phyloP scores from a whole-genome alignment of 2,797 vertebrate species.

The Lithobates sylvaticus region DNA sequence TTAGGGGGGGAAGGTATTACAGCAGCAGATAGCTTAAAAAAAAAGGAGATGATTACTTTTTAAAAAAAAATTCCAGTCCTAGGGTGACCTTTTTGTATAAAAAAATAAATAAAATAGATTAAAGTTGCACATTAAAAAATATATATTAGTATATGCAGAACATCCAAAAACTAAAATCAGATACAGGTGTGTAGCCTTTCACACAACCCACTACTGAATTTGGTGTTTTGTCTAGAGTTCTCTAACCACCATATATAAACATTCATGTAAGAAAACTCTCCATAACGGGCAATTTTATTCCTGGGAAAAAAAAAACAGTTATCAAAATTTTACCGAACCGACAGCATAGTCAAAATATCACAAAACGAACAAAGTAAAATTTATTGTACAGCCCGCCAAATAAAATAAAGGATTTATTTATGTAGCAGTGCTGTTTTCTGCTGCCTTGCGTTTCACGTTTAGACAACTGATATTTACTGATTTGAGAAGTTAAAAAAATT shows the following conservation, averaged over 20 bases:
- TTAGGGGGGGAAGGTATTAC: too few relatives aligned
- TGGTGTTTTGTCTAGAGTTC: not conserved
- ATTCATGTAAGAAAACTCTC: not conserved
- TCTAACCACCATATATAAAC: not conserved
- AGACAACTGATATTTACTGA: not conserved
- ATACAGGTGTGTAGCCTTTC: not conserved
- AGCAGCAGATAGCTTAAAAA: too few relatives aligned
- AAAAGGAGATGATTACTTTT: too few relatives aligned
- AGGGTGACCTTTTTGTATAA: too few relatives aligned
- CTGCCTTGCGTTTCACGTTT: constrained; percentile 1
- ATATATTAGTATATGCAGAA: not conserved
- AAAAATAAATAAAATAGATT: too few relatives aligned
- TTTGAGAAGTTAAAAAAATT: not conserved
- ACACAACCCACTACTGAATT: not conserved
- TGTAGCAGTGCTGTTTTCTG: not conserved
- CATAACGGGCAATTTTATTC: not conserved
- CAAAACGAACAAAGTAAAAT: not conserved
- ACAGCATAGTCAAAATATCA: not conserved
- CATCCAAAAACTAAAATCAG: not conserved
- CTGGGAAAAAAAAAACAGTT: not conserved
- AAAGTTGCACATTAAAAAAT: not conserved
- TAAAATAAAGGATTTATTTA: constrained; percentile 7
- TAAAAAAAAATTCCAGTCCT: too few relatives aligned
- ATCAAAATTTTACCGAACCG: constrained; percentile 8
- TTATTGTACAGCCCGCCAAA: not conserved